Base-by-base conservation (phyloP, 2,113 vertebrate genomes). In the Pachypanchax playfairii region DNA sequence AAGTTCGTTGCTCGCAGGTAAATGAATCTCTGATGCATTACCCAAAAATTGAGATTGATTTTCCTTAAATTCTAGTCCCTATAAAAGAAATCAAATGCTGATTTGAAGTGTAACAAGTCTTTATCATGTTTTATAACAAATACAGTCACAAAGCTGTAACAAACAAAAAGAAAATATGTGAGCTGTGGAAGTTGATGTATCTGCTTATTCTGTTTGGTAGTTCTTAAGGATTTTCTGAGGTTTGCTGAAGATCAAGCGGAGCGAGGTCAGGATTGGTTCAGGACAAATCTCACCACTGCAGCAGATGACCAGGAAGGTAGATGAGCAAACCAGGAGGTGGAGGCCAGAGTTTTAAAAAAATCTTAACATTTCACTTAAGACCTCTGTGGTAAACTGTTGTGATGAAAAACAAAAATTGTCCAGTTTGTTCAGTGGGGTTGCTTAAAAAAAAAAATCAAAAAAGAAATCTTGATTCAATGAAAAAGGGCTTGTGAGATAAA, bases 191-290 rank as follows among this genome's bases (percentile, higher is more conserved):
- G 13, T 13, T 51, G 4, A 0, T 7, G 6, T 6, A 25, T 49
- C 43, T 31, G 18, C 46, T n/a, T 67, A 60, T 57, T 65, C 60
- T 8, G 22, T 62, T 51, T 57, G 39, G 8, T 12, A 13, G 39
- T 8, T 39, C 6, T 25, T 35, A 9, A 31, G 18, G 29, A 0
- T 24, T n/a, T 20, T 9, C 25, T 3, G 0, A 26, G 8, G 29
- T 6, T 2, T 18, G 21, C 2, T 15, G 9, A 51, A 18, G 25
- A 25, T 12, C 48, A 1, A 22, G 36, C n/a, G 18, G 28, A 17
- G 2, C 3, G 14, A 43, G 10, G 29, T 18, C 12, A 46, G 22
- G 28, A 33, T 33, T 11, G 47, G n/a, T 49, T 28, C 42, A 41
- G 21, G 10, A 10, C 18, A n/a, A 36, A 14, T 0, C 7, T 10